Conservation (phyloP, 2,113 vertebrate genomes). For the Mobula birostris region DNA sequence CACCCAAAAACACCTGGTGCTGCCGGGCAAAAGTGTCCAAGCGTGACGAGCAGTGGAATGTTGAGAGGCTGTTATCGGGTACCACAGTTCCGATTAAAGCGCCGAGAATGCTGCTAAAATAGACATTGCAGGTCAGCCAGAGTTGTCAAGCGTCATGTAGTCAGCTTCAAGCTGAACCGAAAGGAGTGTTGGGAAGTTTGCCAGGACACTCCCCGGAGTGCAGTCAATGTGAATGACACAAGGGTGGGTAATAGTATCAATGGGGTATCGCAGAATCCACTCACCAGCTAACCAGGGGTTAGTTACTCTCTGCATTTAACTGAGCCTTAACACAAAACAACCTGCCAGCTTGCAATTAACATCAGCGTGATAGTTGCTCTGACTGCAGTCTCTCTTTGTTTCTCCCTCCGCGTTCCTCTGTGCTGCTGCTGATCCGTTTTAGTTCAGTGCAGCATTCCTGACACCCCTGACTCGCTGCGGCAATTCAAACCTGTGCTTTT, state of each 20-base stretch:
- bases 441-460: neutral
- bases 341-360: slow-evolving; percentile 21
- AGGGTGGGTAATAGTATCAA: neutral
- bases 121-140: neutral
- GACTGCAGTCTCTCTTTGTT: neutral
- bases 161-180: neutral
- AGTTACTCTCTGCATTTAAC: neutral
- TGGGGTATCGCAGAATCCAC: neutral
- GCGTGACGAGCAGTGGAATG: neutral
- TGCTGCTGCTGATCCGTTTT: neutral
- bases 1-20: neutral
- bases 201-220: neutral
- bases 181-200: neutral
- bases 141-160: neutral
- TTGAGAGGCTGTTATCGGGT: neutral
- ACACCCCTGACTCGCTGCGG: neutral
- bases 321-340: slow-evolving; percentile 9
- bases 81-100: neutral
- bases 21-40: no score
- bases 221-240: neutral
- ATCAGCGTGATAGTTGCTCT: slow-evolving; percentile 10
- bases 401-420: neutral
- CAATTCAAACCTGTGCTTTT: neutral
- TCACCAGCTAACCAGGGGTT: neutral
- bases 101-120: no score